Conservation (phyloP, 2,888 invertebrate genomes). For the Yponomeuta cagnagella region DNA sequence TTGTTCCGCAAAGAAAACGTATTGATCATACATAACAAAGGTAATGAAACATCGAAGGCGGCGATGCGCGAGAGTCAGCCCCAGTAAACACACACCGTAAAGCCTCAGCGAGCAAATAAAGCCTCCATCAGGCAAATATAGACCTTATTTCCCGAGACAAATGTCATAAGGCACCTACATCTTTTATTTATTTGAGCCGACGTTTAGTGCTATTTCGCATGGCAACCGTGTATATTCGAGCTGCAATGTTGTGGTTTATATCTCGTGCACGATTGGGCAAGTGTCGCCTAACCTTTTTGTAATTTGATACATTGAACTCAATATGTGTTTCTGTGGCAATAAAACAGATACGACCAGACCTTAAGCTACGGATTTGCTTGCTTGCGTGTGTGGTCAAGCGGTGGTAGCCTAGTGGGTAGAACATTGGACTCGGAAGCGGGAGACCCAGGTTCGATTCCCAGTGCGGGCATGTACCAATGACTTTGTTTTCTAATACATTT, state of each 20-base stretch:
- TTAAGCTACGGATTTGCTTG: too few species aligned
- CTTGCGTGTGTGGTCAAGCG: too few species aligned
- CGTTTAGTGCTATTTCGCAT: neutral
- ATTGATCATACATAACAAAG: conserved; percentile 1
- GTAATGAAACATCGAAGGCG: neutral
- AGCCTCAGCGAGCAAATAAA: neutral
- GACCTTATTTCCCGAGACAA: neutral
- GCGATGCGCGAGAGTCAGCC: neutral
- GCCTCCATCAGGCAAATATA: neutral
- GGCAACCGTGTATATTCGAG: neutral
- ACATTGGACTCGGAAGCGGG: too few species aligned
- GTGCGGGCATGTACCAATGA: too few species aligned
- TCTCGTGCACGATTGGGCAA: neutral
- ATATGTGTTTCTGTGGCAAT: neutral
- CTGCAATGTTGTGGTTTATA: neutral
- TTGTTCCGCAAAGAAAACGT: neutral
- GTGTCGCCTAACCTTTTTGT: neutral
- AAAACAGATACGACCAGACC: too few species aligned
- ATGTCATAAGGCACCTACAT: too few species aligned
- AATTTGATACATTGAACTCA: neutral
- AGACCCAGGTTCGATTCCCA: too few species aligned
- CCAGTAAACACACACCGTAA: neutral
- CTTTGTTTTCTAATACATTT: too few species aligned
- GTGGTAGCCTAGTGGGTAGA: too few species aligned
- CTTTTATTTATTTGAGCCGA: neutral